Evolutionary conservation across 1,140 invertebrate species (phyloP).

Genomic region (Drosophila orena): DNA sequence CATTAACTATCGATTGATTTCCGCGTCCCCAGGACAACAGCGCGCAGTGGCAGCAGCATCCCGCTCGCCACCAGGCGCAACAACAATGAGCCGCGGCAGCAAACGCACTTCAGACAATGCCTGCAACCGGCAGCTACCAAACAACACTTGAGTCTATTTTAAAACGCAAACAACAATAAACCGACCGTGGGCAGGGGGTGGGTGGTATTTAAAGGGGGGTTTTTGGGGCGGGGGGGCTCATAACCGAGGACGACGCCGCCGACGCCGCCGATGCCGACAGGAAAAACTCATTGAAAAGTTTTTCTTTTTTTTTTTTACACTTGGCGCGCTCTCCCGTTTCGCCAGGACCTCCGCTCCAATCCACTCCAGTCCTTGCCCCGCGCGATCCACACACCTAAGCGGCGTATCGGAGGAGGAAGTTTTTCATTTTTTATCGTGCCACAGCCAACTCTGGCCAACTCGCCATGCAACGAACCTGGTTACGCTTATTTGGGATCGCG

Average conservation of each 20-base stretch:
- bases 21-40: slow-evolving; percentile 57
- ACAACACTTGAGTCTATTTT: slow-evolving; percentile 79
- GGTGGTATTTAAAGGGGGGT: slow-evolving; percentile 17
- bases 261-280: slow-evolving; percentile 59
- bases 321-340: slow-evolving; percentile 68
- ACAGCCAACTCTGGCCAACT: slow-evolving; percentile 27
- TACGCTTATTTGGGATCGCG: slow-evolving; percentile 6
- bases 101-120: slow-evolving; percentile 81
- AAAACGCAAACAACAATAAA: slow-evolving; percentile 82
- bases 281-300: slow-evolving; percentile 84
- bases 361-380: not conserved
- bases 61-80: slow-evolving; percentile 19
- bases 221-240: no score
- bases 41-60: slow-evolving; percentile 44
- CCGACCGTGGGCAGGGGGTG: slow-evolving; percentile 24
- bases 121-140: slow-evolving; percentile 67
- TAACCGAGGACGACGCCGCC: slow-evolving; percentile 58
- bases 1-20: slow-evolving; percentile 85
- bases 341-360: slow-evolving; percentile 10
- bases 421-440: slow-evolving; percentile 80
- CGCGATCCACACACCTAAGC: slow-evolving; percentile 43
- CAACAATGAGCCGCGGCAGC: slow-evolving; percentile 65
- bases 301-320: slow-evolving; percentile 81
- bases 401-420: slow-evolving; percentile 77
- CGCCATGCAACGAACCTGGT: slow-evolving; percentile 21